Evolutionary conservation across 2,113 vertebrate genomes (phyloP).

Genomic region (Cryptoleucopteryx plumbea): DNA sequence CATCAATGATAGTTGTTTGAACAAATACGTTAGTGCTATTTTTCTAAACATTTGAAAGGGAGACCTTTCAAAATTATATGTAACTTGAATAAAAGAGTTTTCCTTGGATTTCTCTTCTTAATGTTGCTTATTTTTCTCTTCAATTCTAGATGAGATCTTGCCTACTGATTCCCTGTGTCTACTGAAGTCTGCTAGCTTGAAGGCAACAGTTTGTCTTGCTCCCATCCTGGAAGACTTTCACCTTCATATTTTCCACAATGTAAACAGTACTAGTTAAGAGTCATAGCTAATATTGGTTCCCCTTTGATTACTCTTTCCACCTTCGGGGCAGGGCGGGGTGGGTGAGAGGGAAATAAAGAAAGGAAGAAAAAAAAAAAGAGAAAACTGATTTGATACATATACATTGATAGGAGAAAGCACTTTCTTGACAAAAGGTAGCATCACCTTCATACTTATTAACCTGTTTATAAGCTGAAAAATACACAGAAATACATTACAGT

Average conservation of each 20-base stretch:
- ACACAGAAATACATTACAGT: not conserved
- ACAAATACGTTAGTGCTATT: not conserved
- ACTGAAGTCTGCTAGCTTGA: not conserved
- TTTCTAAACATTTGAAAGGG: not conserved
- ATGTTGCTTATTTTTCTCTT: not conserved
- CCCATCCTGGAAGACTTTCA: not conserved
- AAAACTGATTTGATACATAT: not conserved
- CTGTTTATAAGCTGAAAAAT: not conserved
- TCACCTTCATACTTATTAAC: not conserved
- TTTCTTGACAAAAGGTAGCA: not conserved
- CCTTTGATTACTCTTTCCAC: not conserved
- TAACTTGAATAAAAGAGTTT: not conserved
- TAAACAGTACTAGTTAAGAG: not conserved
- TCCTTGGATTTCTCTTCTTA: not conserved
- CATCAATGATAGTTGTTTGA: not conserved
- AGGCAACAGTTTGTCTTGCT: not conserved
- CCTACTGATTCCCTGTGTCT: not conserved
- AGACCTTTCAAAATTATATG: not conserved
- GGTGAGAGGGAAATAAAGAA: not conserved
- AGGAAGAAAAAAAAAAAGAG: not conserved
- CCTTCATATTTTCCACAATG: not conserved
- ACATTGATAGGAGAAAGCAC: not conserved
- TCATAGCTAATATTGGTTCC: not conserved
- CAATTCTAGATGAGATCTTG: not conserved
- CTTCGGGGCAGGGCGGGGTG: rapidly evolving